Evolutionary conservation across 2,113 vertebrate species (phyloP).

Genomic region (Pardalotus punctatus): DNA sequence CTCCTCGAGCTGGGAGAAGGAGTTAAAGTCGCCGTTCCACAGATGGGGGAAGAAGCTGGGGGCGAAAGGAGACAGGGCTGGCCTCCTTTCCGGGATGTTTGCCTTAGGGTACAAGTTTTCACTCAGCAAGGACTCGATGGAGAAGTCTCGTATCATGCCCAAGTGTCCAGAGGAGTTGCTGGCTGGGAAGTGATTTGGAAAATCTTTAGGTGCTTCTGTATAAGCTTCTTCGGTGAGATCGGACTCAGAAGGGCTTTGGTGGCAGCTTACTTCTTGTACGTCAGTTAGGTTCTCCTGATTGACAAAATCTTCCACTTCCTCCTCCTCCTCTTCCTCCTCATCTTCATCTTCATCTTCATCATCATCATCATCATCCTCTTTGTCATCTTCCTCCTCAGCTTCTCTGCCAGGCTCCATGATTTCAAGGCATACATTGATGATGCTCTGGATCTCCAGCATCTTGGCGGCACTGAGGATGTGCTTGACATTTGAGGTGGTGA

Average conservation of each 20-base stretch:
- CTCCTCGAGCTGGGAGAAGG: constrained; percentile 83
- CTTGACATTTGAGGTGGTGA: constrained; percentile 91
- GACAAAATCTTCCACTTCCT: constrained; percentile 79
- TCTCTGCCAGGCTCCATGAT: constrained; percentile 89
- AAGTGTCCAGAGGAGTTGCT: constrained; percentile 71
- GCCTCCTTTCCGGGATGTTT: constrained; percentile 82
- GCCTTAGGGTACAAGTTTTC: constrained; percentile 91
- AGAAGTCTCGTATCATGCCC: constrained; percentile 88
- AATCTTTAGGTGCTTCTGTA: constrained; percentile 70
- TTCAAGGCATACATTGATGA: constrained; percentile 94
- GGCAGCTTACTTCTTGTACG: constrained; percentile 75
- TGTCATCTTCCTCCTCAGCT: constrained; percentile 71
- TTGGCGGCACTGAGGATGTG: constrained; percentile 92
- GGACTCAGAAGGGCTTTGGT: constrained; percentile 83
- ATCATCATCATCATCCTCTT: constrained; percentile 69
- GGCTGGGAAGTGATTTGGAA: constrained; percentile 70
- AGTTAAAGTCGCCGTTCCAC: constrained; percentile 86
- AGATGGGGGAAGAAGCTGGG: constrained; percentile 91
- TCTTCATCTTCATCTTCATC: constrained; percentile 77
- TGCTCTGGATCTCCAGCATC: constrained; percentile 95
- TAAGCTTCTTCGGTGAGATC: constrained; percentile 75
- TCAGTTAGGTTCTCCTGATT: constrained; percentile 71
- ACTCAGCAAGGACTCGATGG: constrained; percentile 92
- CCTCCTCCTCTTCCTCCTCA: constrained; percentile 85
- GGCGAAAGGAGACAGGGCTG: constrained; percentile 84